Percentiles rank a stretch among this genome's conserved stretches.
phyloP scores from a whole-genome alignment of 2,113 vertebrate genomes.

The Ranitomeya imitator region DNA sequence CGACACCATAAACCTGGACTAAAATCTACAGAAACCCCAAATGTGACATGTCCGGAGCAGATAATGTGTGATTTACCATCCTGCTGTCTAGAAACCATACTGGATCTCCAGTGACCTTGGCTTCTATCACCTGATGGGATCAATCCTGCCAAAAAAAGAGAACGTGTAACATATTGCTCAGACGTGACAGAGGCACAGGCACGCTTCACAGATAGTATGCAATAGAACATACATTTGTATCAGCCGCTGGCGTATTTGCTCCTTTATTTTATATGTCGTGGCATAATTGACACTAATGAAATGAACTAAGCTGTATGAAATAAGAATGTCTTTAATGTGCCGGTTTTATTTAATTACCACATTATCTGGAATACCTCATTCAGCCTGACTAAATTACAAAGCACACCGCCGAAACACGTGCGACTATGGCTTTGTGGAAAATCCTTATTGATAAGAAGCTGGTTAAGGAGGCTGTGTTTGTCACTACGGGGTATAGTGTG shows the following conservation, averaged over 20 bases:
- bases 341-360: slow-evolving; percentile 1
- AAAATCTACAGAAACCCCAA: neutral
- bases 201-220: neutral
- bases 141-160: neutral
- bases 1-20: slow-evolving; percentile 21
- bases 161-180: neutral
- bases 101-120: slow-evolving; percentile 8
- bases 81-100: neutral
- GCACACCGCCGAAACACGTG: neutral
- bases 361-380: slow-evolving; percentile 17
- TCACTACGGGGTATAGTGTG: slow-evolving; percentile 15
- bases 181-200: neutral
- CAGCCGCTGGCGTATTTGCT: neutral
- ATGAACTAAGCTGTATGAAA: slow-evolving; percentile 34
- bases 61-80: slow-evolving; percentile 34
- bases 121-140: neutral
- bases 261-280: neutral
- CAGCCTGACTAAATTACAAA: slow-evolving; percentile 16
- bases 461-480: slow-evolving; percentile 20
- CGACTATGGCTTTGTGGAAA: neutral
- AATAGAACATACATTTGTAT: neutral
- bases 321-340: slow-evolving; percentile 10
- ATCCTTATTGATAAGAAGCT: neutral
- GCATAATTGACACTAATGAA: slow-evolving; percentile 40
- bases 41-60: slow-evolving; percentile 13